phyloP scores from a whole-genome alignment of 2,797 vertebrate genomes.

The Neomorphus geoffroyi region DNA sequence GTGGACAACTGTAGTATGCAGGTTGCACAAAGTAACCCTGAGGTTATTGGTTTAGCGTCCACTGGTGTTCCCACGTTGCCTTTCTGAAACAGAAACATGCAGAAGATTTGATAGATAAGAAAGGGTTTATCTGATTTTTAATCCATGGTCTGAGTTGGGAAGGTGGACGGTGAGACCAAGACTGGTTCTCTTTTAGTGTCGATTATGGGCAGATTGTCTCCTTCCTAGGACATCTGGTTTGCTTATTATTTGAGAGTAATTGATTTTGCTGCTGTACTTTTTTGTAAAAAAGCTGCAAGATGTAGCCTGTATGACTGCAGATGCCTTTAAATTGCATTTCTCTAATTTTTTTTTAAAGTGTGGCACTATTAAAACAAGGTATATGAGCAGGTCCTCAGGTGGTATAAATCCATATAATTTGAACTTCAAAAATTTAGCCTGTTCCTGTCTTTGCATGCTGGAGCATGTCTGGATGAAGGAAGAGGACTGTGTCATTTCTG shows the following conservation, averaged over 20 bases:
- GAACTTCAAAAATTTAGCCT: background rate
- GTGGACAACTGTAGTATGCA: background rate
- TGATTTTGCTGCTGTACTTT: background rate
- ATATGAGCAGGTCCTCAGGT: background rate
- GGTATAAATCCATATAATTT: background rate
- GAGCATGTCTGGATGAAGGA: background rate
- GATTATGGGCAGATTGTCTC: background rate
- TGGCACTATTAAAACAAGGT: background rate
- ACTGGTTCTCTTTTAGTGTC: background rate
- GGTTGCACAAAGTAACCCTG: background rate
- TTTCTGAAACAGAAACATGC: conserved; percentile 40
- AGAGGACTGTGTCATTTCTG: background rate
- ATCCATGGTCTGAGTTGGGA: background rate
- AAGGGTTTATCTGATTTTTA: background rate
- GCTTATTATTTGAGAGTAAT: background rate
- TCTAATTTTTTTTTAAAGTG: no score
- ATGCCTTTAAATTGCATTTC: background rate
- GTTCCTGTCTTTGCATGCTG: background rate
- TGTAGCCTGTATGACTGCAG: background rate
- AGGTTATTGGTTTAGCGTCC: background rate
- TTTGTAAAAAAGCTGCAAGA: background rate
- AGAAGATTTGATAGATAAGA: background rate
- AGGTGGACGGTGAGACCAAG: background rate
- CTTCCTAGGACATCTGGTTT: background rate
- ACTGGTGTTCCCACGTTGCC: background rate